Base-by-base conservation (phyloP, 2,888 invertebrate species). In the Dorcus hopei region DNA sequence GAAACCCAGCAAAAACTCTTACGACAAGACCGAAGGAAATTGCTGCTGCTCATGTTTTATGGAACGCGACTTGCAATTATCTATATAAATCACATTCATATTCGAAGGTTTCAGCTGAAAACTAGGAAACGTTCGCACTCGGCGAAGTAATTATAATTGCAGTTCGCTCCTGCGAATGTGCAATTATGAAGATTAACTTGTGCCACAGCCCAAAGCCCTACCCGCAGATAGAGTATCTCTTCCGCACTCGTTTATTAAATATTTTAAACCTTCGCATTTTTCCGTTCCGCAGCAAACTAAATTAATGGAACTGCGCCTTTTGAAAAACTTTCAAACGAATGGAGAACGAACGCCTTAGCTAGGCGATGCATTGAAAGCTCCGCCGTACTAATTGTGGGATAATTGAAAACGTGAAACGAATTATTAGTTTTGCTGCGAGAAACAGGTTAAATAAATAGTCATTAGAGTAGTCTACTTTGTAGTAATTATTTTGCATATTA, bases 181-280 rank as follows among this genome's bases (percentile, higher is more conserved):
- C 45, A 45, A 45, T 45, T 45, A 45, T 45, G 23, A 16, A 19
- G 16, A 45, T 45, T 45, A 45, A 45, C 45, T 23, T 45, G 45
- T 45, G 45, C 45, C 45, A 45, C 45, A 45, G 45, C 45, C 45
- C 45, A 9, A 11, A 45, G 45, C 45, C 45, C 45, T 23, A 23
- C 45, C 45, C 16, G 7, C 45, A 23, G 45, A 45, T 23, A 23
- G 16, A 33, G 16, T 45, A 19, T 45, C 45, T 45, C 23, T 45
- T 45, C 45, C 45, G 45, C 23, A 23, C 19, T 45, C 45, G 23
- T 45, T 45, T 45, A 45, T 45, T 45, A 19, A 33, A 33, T 33
- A 33, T 33, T 33, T 33, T 33, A 33, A 33, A 33, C 23, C 41
- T 41, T 14, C 9, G 45, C 19, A 23, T 45, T 45, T 45, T 9